phyloP scores from a whole-genome alignment of 2,888 invertebrate genomes.

The Parapristionchus giblindavisi region DNA sequence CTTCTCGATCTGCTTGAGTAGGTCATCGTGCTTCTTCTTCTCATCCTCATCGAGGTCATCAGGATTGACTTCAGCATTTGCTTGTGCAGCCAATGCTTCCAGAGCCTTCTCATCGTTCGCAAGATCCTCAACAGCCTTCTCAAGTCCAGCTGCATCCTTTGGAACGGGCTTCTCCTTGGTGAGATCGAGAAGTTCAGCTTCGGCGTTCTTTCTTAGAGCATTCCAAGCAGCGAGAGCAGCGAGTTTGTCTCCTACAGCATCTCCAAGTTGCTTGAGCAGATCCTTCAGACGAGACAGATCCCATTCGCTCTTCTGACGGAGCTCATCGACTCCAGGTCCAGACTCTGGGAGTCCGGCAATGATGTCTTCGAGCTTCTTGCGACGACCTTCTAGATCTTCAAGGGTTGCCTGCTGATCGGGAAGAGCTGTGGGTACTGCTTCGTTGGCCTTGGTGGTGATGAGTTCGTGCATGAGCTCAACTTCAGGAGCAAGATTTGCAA shows the following conservation, averaged over 20 bases:
- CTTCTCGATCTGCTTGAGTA: slow-evolving; percentile 32
- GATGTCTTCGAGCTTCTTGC: slow-evolving; percentile 48
- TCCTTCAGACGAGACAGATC: slow-evolving; percentile 45
- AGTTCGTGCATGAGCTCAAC: slow-evolving; percentile 44
- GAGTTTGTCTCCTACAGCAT: slow-evolving; percentile 35
- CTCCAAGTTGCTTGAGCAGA: slow-evolving; percentile 30
- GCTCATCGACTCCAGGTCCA: slow-evolving; percentile 46
- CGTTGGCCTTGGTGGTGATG: slow-evolving; percentile 36
- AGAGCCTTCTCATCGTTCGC: slow-evolving; percentile 32
- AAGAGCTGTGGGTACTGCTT: slow-evolving; percentile 43
- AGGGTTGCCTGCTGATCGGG: slow-evolving; percentile 49
- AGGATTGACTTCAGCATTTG: slow-evolving; percentile 39
- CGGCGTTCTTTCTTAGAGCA: slow-evolving; percentile 29
- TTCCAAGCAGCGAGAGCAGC: slow-evolving; percentile 35
- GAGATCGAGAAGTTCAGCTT: slow-evolving; percentile 41
- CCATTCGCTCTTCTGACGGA: slow-evolving; percentile 50
- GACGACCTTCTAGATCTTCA: slow-evolving; percentile 49
- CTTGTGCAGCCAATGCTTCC: background rate
- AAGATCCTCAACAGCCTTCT: slow-evolving; percentile 27
- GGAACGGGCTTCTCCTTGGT: slow-evolving; percentile 34
- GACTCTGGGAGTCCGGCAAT: slow-evolving; percentile 38
- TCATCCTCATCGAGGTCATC: slow-evolving; percentile 28
- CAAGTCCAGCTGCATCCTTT: slow-evolving; percentile 33
- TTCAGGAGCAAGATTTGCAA: slow-evolving; percentile 47
- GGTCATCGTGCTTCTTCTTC: slow-evolving; percentile 27